These are phyloP conservation scores for Calliphora vicina DNA, from an alignment of 1,140 invertebrate species.

Conservation along the genomic window DNA sequence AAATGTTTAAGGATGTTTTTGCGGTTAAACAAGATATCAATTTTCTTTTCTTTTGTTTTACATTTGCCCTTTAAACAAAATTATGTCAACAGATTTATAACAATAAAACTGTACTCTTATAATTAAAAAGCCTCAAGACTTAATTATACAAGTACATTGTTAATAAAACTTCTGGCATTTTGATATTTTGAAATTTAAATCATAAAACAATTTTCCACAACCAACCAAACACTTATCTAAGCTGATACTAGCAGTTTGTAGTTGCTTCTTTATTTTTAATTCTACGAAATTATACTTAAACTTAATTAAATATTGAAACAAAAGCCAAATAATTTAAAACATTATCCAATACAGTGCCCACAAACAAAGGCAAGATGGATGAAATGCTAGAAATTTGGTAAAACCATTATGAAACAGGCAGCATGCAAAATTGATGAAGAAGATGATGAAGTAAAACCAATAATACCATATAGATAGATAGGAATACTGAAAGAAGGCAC, in stretches of 20 bases:
- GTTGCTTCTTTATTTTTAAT: not conserved
- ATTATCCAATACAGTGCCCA: not conserved
- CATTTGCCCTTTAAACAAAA: no score
- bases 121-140: no score
- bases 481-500: no score
- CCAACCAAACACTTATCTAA: not conserved
- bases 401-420: not conserved
- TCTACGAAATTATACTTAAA: not conserved
- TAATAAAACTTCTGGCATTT: not conserved
- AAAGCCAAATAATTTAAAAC: conserved; percentile 2
- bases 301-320: conserved; percentile 12
- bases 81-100: no score
- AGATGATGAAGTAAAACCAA: not conserved
- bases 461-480: not conserved
- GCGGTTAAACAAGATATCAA: no score
- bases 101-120: no score
- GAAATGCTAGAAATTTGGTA: not conserved
- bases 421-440: not conserved
- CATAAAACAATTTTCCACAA: not conserved
- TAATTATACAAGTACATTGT: not conserved
- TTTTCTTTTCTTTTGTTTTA: no score
- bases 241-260: not conserved
- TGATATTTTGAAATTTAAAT: not conserved
- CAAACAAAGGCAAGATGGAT: not conserved
- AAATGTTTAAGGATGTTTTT: no score